These are phyloP conservation scores for Carettochelys insculpta DNA, from an alignment of 2,113 vertebrate species.

Conservation along the genomic window DNA sequence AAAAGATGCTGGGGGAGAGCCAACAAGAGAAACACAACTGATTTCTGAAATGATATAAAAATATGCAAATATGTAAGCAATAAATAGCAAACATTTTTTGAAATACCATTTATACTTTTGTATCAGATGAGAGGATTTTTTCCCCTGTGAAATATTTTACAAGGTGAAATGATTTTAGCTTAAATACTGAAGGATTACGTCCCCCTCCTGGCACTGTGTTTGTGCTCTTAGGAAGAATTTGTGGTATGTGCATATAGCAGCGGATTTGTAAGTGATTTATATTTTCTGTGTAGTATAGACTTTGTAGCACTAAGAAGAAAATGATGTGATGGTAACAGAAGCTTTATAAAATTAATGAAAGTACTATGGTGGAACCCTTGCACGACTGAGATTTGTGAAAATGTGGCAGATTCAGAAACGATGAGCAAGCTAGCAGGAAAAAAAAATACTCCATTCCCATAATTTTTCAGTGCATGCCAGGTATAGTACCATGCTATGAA, in stretches of 20 bases:
- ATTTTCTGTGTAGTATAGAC: background rate
- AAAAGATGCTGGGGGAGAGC: background rate
- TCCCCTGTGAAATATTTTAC: background rate
- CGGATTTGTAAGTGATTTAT: background rate
- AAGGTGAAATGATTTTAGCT: background rate
- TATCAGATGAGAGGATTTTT: background rate
- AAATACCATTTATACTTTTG: background rate
- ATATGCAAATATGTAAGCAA: rapidly evolving
- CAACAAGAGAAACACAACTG: background rate
- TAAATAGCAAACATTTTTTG: background rate
- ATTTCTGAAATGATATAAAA: background rate
- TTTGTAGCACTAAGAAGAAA: background rate
- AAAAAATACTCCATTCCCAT: background rate
- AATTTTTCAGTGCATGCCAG: background rate
- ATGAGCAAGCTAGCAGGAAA: background rate
- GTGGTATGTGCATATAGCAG: rapidly evolving
- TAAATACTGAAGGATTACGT: rapidly evolving
- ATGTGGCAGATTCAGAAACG: background rate
- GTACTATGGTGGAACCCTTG: rapidly evolving
- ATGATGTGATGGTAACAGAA: background rate
- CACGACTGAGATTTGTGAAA: background rate
- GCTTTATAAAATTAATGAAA: background rate
- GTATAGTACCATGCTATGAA: background rate
- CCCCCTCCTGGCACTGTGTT: rapidly evolving
- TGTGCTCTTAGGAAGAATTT: background rate